Base-by-base conservation (phyloP, 2,113 vertebrate species). In the Oryzias celebensis region DNA sequence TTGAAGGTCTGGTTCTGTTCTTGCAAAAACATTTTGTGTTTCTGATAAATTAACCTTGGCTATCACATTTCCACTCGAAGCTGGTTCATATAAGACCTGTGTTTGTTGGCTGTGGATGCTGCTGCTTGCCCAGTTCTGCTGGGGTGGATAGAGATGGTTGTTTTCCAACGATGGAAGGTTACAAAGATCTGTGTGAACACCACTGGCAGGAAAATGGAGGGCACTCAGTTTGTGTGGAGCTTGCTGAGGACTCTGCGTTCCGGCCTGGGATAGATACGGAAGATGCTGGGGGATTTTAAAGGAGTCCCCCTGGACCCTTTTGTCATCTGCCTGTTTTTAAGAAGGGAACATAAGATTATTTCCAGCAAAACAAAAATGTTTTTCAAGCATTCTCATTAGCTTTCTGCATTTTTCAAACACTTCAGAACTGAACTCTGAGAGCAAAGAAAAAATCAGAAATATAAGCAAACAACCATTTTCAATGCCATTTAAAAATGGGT, bases 271-370 rank as follows among this genome's bases (percentile, higher is more conserved):
- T 51, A 73, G 23, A 58, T 71, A 52, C 41, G 52, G 61, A 48
- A 68, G 53, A 50, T 55, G 67, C 17, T 78, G 73, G 28, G 58
- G 51, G 53, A 31, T 54, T 71, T 77, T 64, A 36, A 55, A 50
- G 48, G 65, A 64, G 47, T 75, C 71, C 28, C 3, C 36, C 24
- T 47, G 67, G 47, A 8, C 48, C 14, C 1, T 44, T 45, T 0
- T 45, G 31, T 79, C 70, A 47, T 81, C 47, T 47, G 41, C 83
- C 91, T 91, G 82, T 80, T 76, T 71, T 62, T 48, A 78, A 85
- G 45, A 84, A 12, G 81, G 70, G 62, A 70, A 72, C 36, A 66
- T 45, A 56, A 28, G 15, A 41, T 43, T 57, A 50, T 77, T 50
- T 71, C 31, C 22, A 16, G 63, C 24, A 64, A 26, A 31, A 42